phyloP scores from a whole-genome alignment of 2,888 invertebrate genomes.

The Brassicogethes aeneus region DNA sequence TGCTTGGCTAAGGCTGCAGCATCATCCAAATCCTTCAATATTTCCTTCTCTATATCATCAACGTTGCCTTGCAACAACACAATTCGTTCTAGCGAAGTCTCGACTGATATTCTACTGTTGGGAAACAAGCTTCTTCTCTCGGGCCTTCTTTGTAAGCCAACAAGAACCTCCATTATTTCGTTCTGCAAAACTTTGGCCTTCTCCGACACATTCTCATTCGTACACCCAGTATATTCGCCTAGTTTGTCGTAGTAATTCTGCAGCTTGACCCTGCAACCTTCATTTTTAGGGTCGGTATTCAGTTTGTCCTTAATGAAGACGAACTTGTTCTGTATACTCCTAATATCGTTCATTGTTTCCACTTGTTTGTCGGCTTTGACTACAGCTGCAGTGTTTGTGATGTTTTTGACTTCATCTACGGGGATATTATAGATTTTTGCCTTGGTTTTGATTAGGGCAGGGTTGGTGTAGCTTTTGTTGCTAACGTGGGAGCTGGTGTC shows the following conservation, averaged over 20 bases:
- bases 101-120: neutral
- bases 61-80: neutral
- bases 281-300: neutral
- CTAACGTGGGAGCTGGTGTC: neutral
- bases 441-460: neutral
- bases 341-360: neutral
- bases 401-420: neutral
- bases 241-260: neutral
- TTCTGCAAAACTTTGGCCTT: neutral
- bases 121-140: neutral
- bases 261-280: neutral
- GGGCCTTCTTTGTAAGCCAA: neutral
- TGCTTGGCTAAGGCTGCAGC: neutral
- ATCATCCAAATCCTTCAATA: neutral
- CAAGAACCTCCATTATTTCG: neutral
- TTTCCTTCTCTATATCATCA: neutral
- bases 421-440: neutral
- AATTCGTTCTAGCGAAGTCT: neutral
- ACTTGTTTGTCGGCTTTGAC: neutral
- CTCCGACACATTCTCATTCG: neutral
- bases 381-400: neutral
- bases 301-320: neutral
- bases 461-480: neutral
- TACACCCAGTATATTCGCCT: neutral
- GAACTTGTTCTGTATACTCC: neutral